Evolutionary conservation across 1,140 invertebrate species (phyloP).

Genomic region (Drosophila arizonae): DNA sequence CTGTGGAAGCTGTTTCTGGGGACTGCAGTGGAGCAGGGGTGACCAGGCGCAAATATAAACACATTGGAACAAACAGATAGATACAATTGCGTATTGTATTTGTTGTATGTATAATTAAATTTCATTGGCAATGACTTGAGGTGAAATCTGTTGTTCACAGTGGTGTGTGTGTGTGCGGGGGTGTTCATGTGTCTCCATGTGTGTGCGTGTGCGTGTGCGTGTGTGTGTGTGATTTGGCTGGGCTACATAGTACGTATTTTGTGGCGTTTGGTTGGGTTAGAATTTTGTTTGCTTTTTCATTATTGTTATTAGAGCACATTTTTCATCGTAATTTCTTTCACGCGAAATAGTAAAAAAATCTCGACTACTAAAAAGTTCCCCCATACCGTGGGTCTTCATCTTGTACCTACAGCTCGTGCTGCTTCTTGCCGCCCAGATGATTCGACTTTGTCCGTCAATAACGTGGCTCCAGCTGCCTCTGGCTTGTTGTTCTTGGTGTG

Average conservation of each 20-base stretch:
- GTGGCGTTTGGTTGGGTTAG: slow-evolving; percentile 41
- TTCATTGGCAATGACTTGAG: slow-evolving; percentile 67
- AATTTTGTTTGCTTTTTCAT: slow-evolving; percentile 75
- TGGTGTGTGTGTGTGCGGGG: slow-evolving; percentile 5
- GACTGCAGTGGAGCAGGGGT: neutral
- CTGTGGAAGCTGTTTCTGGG: neutral
- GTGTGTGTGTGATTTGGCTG: slow-evolving; percentile 11
- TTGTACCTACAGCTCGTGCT: neutral
- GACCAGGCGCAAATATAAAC: slow-evolving; percentile 18
- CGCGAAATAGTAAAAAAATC: slow-evolving; percentile 74
- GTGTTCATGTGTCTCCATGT: slow-evolving; percentile 9
- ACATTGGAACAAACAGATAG: slow-evolving; percentile 56
- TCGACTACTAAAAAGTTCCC: slow-evolving; percentile 60
- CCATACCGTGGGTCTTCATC: slow-evolving; percentile 15
- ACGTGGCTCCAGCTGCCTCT: slow-evolving; percentile 33
- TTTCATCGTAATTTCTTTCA: slow-evolving; percentile 78
- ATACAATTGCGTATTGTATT: slow-evolving; percentile 67
- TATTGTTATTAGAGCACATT: slow-evolving; percentile 79
- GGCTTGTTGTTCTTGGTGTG: slow-evolving; percentile 49
- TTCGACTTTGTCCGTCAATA: neutral
- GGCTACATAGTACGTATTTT: slow-evolving; percentile 45
- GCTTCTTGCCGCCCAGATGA: neutral
- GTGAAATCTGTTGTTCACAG: slow-evolving; percentile 34
- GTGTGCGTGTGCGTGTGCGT: slow-evolving; percentile 16
- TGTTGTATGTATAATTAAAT: slow-evolving; percentile 67